Percentiles rank a stretch among this genome's conserved stretches.
phyloP scores from a whole-genome alignment of 2,797 vertebrate species.

The Atherinosoma microstoma region DNA sequence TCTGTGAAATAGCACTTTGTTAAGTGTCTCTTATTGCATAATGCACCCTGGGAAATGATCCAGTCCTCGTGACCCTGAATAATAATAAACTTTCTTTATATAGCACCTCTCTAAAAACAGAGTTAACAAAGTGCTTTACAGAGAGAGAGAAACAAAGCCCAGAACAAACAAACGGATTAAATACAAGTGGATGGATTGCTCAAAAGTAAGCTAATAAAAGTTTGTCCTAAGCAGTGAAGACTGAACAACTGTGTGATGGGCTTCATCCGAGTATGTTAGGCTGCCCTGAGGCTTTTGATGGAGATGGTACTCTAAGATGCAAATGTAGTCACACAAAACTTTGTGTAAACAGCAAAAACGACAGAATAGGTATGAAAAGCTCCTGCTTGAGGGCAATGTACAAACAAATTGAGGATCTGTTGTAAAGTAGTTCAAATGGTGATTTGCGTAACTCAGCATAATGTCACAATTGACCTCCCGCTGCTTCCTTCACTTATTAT shows the following conservation, averaged over 20 bases:
- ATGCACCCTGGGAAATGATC: constrained; percentile 70
- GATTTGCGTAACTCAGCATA: constrained; percentile 51
- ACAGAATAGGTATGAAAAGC: neutral
- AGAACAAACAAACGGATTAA: constrained; percentile 46
- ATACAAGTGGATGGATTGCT: constrained; percentile 21
- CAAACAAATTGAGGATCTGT: neutral
- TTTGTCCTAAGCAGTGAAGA: constrained; percentile 5
- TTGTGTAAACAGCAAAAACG: neutral
- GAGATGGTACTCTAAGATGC: neutral
- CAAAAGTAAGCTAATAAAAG: constrained; percentile 34
- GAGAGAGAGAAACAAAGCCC: constrained; percentile 53
- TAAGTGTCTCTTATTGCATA: constrained; percentile 49
- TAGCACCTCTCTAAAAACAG: constrained; percentile 66
- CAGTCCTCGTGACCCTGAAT: constrained; percentile 64
- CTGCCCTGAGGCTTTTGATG: neutral
- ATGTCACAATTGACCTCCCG: constrained; percentile 58
- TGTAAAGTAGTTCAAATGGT: constrained; percentile 13
- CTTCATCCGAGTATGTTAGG: constrained; percentile 3
- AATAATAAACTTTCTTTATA: constrained; percentile 77
- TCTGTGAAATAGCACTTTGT: constrained; percentile 34
- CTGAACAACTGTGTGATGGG: constrained; percentile 3
- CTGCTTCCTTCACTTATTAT: constrained; percentile 59
- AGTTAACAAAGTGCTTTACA: constrained; percentile 62
- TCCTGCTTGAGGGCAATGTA: neutral
- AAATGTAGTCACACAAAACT: neutral